Percentiles rank a stretch among this genome's conserved stretches.
Evolutionary conservation across 1,140 invertebrate species (phyloP).

Genomic region (Cyrtorhinus lividipennis): DNA sequence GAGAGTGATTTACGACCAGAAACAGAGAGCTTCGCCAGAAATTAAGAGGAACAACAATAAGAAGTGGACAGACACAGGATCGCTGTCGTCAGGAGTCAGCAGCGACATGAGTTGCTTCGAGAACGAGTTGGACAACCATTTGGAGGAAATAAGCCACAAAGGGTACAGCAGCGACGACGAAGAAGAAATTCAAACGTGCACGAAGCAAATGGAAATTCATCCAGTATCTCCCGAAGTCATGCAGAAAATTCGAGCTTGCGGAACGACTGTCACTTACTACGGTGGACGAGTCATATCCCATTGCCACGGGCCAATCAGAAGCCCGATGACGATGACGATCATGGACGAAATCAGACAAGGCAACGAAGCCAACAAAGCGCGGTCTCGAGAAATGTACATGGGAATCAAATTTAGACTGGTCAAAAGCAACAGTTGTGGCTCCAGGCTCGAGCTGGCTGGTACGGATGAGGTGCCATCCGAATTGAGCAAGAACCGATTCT

Average conservation of each 20-base stretch:
- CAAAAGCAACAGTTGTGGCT: slow-evolving; percentile 72
- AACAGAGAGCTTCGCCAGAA: slow-evolving; percentile 12
- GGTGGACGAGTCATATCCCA: slow-evolving; percentile 59
- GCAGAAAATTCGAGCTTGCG: slow-evolving; percentile 68
- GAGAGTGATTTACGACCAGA: slow-evolving; percentile 15
- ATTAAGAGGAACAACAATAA: background rate
- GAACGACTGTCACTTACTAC: slow-evolving; percentile 72
- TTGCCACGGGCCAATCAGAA: slow-evolving; percentile 44
- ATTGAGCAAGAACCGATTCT: slow-evolving; percentile 40
- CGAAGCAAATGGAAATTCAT: slow-evolving; percentile 24
- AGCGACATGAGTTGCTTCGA: slow-evolving; percentile 35
- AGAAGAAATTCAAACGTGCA: slow-evolving; percentile 26
- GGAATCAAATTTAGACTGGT: slow-evolving; percentile 39
- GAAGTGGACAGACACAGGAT: slow-evolving; percentile 33
- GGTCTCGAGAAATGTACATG: slow-evolving; percentile 14
- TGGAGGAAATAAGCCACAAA: slow-evolving; percentile 26
- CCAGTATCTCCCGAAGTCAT: slow-evolving; percentile 46
- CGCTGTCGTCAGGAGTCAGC: slow-evolving; percentile 37
- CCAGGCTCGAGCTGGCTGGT: slow-evolving; percentile 58
- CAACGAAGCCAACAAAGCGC: background rate
- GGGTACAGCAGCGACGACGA: slow-evolving; percentile 27
- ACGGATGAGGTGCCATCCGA: slow-evolving; percentile 44
- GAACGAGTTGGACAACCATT: slow-evolving; percentile 29
- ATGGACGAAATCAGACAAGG: slow-evolving; percentile 42
- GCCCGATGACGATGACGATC: slow-evolving; percentile 43